These are phyloP conservation scores for Pristionchus maxplancki DNA, from an alignment of 2,888 invertebrate genomes.

Conservation along the genomic window DNA sequence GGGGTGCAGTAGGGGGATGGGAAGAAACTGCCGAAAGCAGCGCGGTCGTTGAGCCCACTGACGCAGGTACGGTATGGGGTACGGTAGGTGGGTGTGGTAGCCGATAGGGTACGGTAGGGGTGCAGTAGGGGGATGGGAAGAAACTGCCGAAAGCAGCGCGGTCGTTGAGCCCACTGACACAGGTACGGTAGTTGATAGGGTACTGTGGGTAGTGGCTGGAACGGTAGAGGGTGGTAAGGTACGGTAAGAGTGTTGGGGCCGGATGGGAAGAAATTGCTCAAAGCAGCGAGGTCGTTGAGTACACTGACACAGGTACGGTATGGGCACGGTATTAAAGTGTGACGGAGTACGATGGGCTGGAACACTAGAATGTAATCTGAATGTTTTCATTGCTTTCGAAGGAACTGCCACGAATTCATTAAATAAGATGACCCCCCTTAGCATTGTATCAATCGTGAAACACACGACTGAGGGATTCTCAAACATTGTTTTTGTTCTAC, in stretches of 20 bases:
- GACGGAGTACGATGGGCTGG: too few species aligned
- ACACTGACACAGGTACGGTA: slow-evolving; percentile 7
- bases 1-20: slow-evolving; percentile 3
- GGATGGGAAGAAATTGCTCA: background rate
- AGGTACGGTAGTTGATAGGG: slow-evolving; percentile 12
- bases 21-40: background rate
- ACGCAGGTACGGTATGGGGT: background rate
- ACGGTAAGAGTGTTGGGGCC: background rate
- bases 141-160: background rate
- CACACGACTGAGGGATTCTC: too few species aligned
- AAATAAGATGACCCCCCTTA: too few species aligned
- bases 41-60: slow-evolving; percentile 6
- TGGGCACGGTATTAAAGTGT: too few species aligned
- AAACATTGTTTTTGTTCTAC: too few species aligned
- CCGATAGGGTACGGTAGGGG: background rate
- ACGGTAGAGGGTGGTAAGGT: background rate
- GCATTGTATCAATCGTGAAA: too few species aligned
- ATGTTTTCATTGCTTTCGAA: too few species aligned
- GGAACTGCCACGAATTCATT: too few species aligned
- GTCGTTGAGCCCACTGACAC: background rate
- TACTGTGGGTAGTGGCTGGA: too few species aligned
- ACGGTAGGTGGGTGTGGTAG: slow-evolving; percentile 18
- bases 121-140: background rate
- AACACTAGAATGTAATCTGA: too few species aligned
- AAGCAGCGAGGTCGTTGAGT: background rate